Conservation (phyloP, 2,888 invertebrate species). For the Chelonus formosanus region DNA sequence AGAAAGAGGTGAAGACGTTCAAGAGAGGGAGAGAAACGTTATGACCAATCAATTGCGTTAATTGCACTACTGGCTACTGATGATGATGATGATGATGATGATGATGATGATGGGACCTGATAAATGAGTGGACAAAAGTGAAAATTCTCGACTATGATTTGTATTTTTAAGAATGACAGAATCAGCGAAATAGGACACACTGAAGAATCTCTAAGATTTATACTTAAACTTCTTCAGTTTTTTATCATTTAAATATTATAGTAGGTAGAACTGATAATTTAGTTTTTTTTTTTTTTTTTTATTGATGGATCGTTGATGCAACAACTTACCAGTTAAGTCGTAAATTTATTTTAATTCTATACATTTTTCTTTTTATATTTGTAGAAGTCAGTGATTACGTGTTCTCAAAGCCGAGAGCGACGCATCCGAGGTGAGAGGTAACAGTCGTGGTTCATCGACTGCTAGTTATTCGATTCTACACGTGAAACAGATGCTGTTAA, state of each 20-base stretch:
- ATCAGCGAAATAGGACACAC: neutral
- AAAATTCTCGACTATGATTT: constrained; percentile 24
- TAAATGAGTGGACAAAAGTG: constrained; percentile 30
- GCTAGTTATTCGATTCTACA: constrained; percentile 16
- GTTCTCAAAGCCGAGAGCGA: constrained; percentile 13
- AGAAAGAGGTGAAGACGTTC: neutral
- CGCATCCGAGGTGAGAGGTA: constrained; percentile 35
- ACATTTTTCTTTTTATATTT: constrained; percentile 4
- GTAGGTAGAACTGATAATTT: too few relatives aligned
- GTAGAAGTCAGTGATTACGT: constrained; percentile 22
- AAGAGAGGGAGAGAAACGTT: constrained; percentile 13
- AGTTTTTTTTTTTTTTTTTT: constrained; percentile 2
- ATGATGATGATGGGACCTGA: constrained; percentile 22
- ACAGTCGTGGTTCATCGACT: constrained; percentile 18
- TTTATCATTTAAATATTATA: too few relatives aligned
- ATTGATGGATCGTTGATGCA: constrained; percentile 3
- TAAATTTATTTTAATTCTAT: neutral
- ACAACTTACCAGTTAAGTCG: too few relatives aligned
- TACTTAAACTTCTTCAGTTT: too few relatives aligned
- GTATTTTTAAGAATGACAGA: neutral
- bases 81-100: too few relatives aligned
- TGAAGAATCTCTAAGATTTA: neutral
- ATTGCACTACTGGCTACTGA: constrained; percentile 24
- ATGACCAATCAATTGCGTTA: constrained; percentile 33
- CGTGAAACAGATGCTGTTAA: constrained; percentile 23